Evolutionary conservation across 2,888 invertebrate species (phyloP).

Genomic region (Drosophila paramelanica): DNA sequence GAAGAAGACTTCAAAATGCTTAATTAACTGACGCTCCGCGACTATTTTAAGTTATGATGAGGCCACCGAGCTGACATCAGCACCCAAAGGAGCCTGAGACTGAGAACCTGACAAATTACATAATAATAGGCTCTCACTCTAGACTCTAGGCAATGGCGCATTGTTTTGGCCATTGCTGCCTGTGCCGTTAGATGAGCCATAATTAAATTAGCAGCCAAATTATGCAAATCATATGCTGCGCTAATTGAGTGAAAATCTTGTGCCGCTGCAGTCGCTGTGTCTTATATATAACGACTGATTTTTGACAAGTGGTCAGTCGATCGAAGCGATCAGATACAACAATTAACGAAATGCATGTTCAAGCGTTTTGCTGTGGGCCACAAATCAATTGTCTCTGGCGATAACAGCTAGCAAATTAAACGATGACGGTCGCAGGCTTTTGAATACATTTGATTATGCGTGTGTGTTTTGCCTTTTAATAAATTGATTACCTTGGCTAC

Average conservation of each 20-base stretch:
- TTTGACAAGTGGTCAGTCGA: background rate
- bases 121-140: conserved; percentile 58
- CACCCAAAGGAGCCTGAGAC: conserved; percentile 57
- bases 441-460: conserved; percentile 26
- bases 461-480: conserved; percentile 26
- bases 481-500: conserved; percentile 56
- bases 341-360: conserved; percentile 63
- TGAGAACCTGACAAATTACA: conserved; percentile 67
- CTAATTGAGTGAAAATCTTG: conserved; percentile 62
- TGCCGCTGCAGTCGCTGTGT: conserved; percentile 4
- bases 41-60: conserved; percentile 77
- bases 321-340: conserved; percentile 21
- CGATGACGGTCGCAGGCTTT: conserved; percentile 59
- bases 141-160: background rate
- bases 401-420: conserved; percentile 58
- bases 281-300: background rate
- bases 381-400: conserved; percentile 45
- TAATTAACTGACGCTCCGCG: conserved; percentile 66
- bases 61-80: conserved; percentile 70
- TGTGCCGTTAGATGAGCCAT: conserved; percentile 56
- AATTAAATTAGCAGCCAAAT: conserved; percentile 59
- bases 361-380: conserved; percentile 40
- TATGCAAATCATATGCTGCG: conserved; percentile 73
- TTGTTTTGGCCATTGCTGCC: conserved; percentile 19
- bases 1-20: conserved; percentile 57